Evolutionary conservation across 2,888 invertebrate genomes (phyloP).

Genomic region (Ornithoptera priamus): DNA sequence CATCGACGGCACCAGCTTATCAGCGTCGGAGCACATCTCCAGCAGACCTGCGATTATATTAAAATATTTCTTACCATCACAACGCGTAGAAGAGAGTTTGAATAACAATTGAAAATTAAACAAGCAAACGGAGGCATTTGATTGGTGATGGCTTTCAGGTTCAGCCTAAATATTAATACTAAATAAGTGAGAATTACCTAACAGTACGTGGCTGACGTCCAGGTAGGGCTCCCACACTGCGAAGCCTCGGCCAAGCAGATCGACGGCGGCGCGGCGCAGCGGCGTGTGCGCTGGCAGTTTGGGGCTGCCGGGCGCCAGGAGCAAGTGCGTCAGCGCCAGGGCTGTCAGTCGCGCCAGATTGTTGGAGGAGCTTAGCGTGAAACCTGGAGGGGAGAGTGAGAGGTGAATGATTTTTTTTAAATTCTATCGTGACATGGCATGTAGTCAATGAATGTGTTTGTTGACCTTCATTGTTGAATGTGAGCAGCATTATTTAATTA

Average conservation of each 20-base stretch:
- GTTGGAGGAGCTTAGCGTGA: conserved; percentile 82
- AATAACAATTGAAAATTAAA: too few relatives aligned
- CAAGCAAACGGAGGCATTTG: too few relatives aligned
- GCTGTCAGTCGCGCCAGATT: conserved; percentile 95
- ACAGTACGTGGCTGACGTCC: conserved; percentile 67
- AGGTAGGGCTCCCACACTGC: conserved; percentile 98
- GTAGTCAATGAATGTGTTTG: too few relatives aligned
- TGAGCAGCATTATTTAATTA: too few relatives aligned
- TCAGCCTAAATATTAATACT: too few relatives aligned
- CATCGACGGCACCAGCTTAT: conserved; percentile 94
- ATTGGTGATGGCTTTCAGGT: too few relatives aligned
- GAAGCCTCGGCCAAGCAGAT: conserved; percentile 97
- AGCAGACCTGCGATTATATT: conserved; percentile 82
- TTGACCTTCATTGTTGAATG: too few relatives aligned
- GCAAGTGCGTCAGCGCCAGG: conserved; percentile 94
- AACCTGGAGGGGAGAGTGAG: conserved; percentile 46
- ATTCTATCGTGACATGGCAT: background rate
- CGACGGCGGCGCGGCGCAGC: conserved; percentile 96
- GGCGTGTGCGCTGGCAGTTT: conserved; percentile 95
- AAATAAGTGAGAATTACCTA: conserved; percentile 44
- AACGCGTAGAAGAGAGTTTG: too few relatives aligned
- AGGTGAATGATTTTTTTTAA: background rate
- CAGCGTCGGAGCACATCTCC: conserved; percentile 94
- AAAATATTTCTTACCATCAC: too few relatives aligned
- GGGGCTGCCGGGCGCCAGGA: conserved; percentile 91